A percentile compares a stretch with the other conserved stretches of the same genome.
phyloP scores from a whole-genome alignment of 1,140 invertebrate species.

The Propsilocerus akamusi region DNA sequence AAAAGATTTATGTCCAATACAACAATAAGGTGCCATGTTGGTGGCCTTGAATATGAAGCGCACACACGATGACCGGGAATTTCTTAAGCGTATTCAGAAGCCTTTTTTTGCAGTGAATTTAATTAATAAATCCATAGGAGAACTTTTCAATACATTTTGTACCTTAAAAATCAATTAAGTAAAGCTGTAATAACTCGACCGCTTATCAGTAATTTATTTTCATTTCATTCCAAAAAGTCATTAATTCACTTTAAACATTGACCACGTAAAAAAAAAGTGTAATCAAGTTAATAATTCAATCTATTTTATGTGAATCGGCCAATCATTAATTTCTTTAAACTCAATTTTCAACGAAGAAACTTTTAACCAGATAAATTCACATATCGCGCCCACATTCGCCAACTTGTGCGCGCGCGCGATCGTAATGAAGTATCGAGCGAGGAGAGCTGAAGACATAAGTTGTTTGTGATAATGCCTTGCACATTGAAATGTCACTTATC shows the following conservation, averaged over 20 bases:
- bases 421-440: not conserved
- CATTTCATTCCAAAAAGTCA: not conserved
- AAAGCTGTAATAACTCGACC: not conserved
- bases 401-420: not conserved
- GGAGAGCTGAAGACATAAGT: constrained; percentile 1
- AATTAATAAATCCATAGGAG: no score
- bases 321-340: not conserved
- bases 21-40: no score
- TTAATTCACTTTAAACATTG: not conserved
- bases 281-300: constrained; percentile 1
- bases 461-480: constrained; percentile 1
- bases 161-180: constrained; percentile 1
- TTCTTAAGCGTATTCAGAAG: no score
- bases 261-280: not conserved
- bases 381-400: not conserved
- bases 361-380: not conserved
- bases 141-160: no score
- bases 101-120: no score
- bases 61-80: no score
- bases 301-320: not conserved
- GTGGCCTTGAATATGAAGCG: no score
- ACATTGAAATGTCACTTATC: constrained; percentile 3
- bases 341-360: not conserved
- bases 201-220: constrained; percentile 3
- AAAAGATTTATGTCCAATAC: no score